Percentiles rank a stretch among this genome's conserved stretches.
Conservation (phyloP, 2,113 vertebrate species). For the Mustela lutreola region DNA sequence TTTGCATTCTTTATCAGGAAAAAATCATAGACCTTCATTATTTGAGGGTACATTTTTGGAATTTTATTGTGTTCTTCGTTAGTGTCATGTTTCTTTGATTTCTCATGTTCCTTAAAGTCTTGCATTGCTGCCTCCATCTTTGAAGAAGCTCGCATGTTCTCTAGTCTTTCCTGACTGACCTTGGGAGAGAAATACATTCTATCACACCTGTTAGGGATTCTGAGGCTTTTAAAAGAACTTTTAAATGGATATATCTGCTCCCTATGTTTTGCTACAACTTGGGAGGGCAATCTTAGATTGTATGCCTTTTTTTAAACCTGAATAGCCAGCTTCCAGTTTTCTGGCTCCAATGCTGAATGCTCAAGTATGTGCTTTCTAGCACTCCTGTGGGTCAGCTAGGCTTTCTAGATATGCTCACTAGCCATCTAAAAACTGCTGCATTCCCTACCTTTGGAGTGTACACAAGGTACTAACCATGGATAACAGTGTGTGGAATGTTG, state of each 20-base stretch:
- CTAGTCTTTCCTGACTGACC: not conserved
- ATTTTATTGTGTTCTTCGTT: not conserved
- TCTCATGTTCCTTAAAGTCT: not conserved
- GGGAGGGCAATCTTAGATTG: not conserved
- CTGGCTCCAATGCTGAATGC: not conserved
- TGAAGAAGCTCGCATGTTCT: not conserved
- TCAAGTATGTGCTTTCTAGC: not conserved
- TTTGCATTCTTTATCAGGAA: not conserved
- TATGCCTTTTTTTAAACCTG: not conserved
- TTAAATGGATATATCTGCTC: not conserved
- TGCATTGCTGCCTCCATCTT: not conserved
- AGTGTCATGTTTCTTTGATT: not conserved
- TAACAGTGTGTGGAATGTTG: no score
- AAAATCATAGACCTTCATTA: not conserved
- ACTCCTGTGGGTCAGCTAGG: not conserved
- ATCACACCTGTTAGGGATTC: not conserved
- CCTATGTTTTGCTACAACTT: not conserved
- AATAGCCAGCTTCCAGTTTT: not conserved
- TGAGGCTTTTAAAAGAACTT: not conserved
- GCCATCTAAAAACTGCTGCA: no score
- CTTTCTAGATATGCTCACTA: not conserved
- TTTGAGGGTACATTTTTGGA: not conserved
- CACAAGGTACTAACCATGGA: no score
- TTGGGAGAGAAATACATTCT: not conserved
- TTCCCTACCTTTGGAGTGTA: no score